Base-by-base conservation (phyloP, 2,113 vertebrate species). In the Empidonax alnorum region DNA sequence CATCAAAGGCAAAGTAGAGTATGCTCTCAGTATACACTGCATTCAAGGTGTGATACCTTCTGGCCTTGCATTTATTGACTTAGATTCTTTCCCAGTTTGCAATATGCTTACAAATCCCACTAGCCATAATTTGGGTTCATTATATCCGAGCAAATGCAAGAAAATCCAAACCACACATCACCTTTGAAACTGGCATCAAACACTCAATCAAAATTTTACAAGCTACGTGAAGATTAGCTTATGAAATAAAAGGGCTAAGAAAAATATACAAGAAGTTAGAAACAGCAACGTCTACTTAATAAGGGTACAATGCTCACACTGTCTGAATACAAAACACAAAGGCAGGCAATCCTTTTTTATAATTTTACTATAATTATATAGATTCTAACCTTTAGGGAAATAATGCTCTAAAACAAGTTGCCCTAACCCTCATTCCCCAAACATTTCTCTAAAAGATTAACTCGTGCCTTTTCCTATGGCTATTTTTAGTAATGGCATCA, bases 121-220 rank as follows among this genome's bases (percentile, higher is more conserved):
- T 23, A 68, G 67, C 50, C 79, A 28, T 76, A 85, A 85, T 85
- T 69, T 62, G 37, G 17, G 47, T 69, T 85, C 59, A 37, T 77
- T 58, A 88, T 33, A 24, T 69, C 65, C 35, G 33, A 77, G 44
- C 49, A 88, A 94, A 91, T 66, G 66, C 53, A 91, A 93, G 67
- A 74, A 93, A 96, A 95, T 94, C 78, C 94, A 95, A 93, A 94
- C 63, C 61, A 87, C 75, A 63, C 39, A 74, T 84, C 68, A 71
- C 56, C 88, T 92, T 75, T 93, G 84, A 92, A 93, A 77, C n/a
- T 67, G 52, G 77, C 53, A 96, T 90, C 84, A 96, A 96, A 89
- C 66, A 87, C 52, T 50, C 75, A 75, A 56, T 66, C 77, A 96
- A 95, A 97, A 97, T 81, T 97, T 97, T 96, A 97, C 96, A 96